A percentile compares a stretch with the other conserved stretches of the same genome.
These are phyloP conservation scores for Oceanites oceanicus DNA, from an alignment of 2,113 vertebrate genomes.

Conservation along the genomic window DNA sequence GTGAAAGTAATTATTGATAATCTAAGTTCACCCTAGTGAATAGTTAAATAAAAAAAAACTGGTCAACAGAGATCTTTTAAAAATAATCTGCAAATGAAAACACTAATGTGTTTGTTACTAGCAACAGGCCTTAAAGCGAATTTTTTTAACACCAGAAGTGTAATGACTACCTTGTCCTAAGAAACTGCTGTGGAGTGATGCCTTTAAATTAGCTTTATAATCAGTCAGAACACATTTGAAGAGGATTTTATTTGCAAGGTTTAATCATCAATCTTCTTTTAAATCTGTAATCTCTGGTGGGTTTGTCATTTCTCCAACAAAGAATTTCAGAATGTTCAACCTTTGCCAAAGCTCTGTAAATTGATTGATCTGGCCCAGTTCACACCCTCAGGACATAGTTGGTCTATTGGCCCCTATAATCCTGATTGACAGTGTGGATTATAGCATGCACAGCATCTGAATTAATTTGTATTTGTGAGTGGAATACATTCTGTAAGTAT, in stretches of 20 bases:
- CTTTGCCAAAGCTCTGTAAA: conserved; percentile 38
- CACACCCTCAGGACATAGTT: conserved; percentile 13
- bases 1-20: conserved; percentile 37
- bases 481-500: neutral
- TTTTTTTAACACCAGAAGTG: neutral
- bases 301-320: neutral
- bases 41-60: neutral
- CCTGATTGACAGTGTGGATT: conserved; percentile 49
- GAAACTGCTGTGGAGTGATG: conserved; percentile 12
- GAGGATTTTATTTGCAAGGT: conserved; percentile 21
- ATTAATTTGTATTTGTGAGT: neutral
- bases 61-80: conserved; percentile 5
- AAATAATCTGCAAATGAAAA: conserved; percentile 32
- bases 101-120: neutral
- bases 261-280: conserved; percentile 2
- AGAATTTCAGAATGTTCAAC: conserved; percentile 32
- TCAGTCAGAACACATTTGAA: conserved; percentile 33
- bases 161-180: conserved; percentile 39
- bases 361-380: conserved; percentile 31
- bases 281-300: conserved; percentile 42
- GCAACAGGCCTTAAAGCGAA: neutral
- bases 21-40: neutral
- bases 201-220: conserved; percentile 38
- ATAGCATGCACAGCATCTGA: neutral
- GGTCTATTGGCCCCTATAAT: neutral